A percentile compares a stretch with the other conserved stretches of the same genome.
These are phyloP conservation scores for Motacilla alba DNA, from an alignment of 2,113 vertebrate species.

Conservation along the genomic window DNA sequence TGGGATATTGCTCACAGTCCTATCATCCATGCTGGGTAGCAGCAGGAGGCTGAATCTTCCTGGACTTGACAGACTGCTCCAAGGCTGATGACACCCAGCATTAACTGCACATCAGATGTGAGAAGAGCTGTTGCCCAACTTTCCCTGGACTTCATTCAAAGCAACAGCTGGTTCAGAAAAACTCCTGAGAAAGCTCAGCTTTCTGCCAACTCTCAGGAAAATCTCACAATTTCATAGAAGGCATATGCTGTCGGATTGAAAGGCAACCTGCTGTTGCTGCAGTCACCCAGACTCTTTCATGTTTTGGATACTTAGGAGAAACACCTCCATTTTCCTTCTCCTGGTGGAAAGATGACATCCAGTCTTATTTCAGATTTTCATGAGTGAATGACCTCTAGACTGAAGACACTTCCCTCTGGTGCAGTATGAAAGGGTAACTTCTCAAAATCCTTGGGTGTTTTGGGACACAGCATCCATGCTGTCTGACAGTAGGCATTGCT, in stretches of 20 bases:
- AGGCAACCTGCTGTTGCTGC: conserved; percentile 1
- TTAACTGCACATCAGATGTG: conserved; percentile 15
- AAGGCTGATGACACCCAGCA: background rate
- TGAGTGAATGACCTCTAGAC: background rate
- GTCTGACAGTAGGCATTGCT: background rate
- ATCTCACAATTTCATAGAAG: background rate
- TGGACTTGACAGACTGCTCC: background rate
- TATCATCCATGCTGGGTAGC: background rate
- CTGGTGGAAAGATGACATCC: background rate
- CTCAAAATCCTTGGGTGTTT: background rate
- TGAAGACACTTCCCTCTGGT: background rate
- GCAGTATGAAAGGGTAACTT: background rate
- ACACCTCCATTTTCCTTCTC: background rate
- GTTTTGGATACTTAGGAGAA: background rate
- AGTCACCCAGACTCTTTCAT: background rate
- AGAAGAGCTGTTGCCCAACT: conserved; percentile 40
- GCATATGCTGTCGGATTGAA: background rate
- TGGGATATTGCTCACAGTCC: background rate
- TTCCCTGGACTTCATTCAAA: conserved; percentile 42
- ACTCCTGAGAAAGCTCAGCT: conserved; percentile 27
- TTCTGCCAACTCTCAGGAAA: conserved; percentile 15
- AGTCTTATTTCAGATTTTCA: background rate
- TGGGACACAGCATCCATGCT: background rate
- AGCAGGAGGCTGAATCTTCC: background rate
- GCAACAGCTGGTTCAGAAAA: conserved; percentile 50